phyloP scores from a whole-genome alignment of 2,888 invertebrate species.

The Arctia plantaginis region DNA sequence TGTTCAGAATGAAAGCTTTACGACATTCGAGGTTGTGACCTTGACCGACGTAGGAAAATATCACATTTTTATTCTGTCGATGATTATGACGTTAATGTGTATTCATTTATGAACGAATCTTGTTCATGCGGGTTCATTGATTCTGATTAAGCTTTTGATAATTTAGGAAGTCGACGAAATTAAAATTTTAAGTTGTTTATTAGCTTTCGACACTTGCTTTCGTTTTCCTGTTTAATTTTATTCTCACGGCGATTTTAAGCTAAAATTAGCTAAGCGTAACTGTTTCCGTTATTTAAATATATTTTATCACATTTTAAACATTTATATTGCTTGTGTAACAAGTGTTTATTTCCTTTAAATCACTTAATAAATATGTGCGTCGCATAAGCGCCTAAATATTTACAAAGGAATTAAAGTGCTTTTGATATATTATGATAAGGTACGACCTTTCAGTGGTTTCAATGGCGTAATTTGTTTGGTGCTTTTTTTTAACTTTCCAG shows the following conservation, averaged over 20 bases:
- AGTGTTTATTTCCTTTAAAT: too few species aligned
- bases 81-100: neutral
- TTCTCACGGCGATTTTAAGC: neutral
- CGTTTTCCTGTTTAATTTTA: neutral
- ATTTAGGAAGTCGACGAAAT: neutral
- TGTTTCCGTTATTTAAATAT: neutral
- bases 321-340: too few species aligned
- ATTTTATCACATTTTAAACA: neutral
- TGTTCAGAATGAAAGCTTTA: conserved; percentile 3
- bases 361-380: too few species aligned
- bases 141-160: neutral
- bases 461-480: neutral
- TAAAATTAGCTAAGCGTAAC: neutral
- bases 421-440: too few species aligned
- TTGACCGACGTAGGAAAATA: conserved; percentile 8
- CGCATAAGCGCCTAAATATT: neutral
- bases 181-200: neutral
- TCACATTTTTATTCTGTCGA: neutral
- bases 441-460: neutral
- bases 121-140: neutral
- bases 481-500: neutral
- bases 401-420: too few species aligned
- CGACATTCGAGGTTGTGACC: conserved; percentile 1
- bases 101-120: conserved; percentile 4
- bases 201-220: neutral